These are phyloP conservation scores for Scaptomyza parva DNA, from an alignment of 2,888 invertebrate genomes.

Conservation along the genomic window DNA sequence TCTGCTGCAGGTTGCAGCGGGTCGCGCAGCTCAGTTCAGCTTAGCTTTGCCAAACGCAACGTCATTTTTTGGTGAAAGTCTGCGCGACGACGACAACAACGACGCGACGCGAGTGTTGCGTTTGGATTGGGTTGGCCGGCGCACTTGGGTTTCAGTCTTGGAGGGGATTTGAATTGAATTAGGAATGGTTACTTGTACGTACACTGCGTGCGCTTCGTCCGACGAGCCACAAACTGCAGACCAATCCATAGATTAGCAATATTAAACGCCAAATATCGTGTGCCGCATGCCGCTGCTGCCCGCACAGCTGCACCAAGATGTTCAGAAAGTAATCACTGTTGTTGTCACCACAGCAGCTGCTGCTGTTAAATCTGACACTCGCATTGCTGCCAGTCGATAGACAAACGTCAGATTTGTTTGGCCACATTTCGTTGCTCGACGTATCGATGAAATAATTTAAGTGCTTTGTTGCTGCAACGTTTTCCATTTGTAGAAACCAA, in stretches of 20 bases:
- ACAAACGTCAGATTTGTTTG: constrained; percentile 53
- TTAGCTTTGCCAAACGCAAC: constrained; percentile 56
- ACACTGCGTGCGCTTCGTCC: constrained; percentile 72
- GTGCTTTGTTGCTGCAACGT: constrained; percentile 33
- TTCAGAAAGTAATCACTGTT: constrained; percentile 58
- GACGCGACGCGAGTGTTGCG: constrained; percentile 8
- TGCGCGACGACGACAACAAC: constrained; percentile 3
- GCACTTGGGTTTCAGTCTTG: constrained; percentile 11
- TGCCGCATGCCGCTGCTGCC: constrained; percentile 53
- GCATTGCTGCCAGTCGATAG: constrained; percentile 49
- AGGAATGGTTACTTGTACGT: constrained; percentile 56
- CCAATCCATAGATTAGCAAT: constrained; percentile 75
- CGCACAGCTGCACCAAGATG: constrained; percentile 63
- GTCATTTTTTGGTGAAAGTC: constrained; percentile 79
- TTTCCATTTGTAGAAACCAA: constrained; percentile 57
- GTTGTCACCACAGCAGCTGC: constrained; percentile 41
- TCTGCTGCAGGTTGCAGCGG: constrained; percentile 67
- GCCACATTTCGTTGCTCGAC: constrained; percentile 46
- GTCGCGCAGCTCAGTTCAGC: constrained; percentile 23
- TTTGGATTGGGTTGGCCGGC: constrained; percentile 48
- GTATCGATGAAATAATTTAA: constrained; percentile 19
- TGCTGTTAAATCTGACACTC: constrained; percentile 41
- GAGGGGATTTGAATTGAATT: constrained; percentile 35
- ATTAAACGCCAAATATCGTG: constrained; percentile 79
- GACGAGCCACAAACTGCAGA: constrained; percentile 68